Evolutionary conservation across 2,797 vertebrate species (phyloP).

Genomic region (Alexandromys oeconomus): DNA sequence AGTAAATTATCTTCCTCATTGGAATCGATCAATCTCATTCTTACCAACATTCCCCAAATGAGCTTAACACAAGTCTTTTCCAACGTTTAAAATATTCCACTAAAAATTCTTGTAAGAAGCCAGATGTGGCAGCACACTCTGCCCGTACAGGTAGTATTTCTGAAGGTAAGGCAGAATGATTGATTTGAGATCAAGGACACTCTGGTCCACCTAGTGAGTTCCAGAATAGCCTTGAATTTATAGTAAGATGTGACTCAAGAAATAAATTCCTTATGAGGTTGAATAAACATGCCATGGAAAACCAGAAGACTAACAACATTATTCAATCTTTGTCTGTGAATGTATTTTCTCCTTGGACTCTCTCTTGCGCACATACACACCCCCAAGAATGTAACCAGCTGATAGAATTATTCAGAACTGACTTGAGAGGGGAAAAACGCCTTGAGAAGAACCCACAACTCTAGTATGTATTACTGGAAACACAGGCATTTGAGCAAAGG

Average conservation of each 20-base stretch:
- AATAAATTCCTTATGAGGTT: conserved; percentile 1
- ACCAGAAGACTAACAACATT: neutral
- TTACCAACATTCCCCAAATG: conserved; percentile 4
- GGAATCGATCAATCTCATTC: neutral
- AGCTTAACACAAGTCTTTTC: neutral
- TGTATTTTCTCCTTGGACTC: neutral
- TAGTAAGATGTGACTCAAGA: neutral
- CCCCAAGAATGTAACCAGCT: neutral
- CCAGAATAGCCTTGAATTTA: neutral
- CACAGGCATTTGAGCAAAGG: neutral
- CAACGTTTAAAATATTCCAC: neutral
- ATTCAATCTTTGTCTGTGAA: neutral
- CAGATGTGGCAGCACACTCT: neutral
- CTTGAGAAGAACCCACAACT: neutral
- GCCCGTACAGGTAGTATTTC: neutral
- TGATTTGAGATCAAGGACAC: neutral
- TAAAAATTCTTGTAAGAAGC: neutral
- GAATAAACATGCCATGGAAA: conserved; percentile 19
- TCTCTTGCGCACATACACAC: neutral
- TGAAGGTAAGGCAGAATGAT: neutral
- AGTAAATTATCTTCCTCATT: neutral
- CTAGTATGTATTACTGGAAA: neutral
- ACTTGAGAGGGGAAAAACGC: neutral
- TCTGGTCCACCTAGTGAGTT: neutral
- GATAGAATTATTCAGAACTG: neutral